Conservation (phyloP, 2,113 vertebrate genomes). For the Strix uralensis region DNA sequence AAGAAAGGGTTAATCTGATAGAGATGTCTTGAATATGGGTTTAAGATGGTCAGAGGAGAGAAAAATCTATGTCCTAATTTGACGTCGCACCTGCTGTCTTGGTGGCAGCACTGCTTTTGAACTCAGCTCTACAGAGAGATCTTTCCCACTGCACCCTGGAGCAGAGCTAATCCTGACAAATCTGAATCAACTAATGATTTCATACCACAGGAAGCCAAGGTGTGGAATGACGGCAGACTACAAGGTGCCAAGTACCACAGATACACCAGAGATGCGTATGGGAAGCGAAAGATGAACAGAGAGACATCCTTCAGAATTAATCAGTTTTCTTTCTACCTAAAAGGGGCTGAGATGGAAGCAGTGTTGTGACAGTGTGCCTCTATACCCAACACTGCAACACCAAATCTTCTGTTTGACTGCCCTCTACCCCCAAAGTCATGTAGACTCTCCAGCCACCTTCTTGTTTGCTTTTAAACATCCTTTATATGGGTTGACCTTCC, state of each 20-base stretch:
- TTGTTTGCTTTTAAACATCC: neutral
- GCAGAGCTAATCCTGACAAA: neutral
- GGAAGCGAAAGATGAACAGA: neutral
- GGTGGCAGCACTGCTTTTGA: neutral
- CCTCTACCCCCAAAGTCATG: neutral
- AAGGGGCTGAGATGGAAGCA: neutral
- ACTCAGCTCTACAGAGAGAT: accelerated
- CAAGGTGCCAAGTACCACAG: neutral
- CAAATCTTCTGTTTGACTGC: neutral
- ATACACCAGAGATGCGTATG: neutral
- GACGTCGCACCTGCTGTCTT: neutral
- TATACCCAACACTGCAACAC: neutral
- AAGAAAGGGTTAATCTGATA: neutral
- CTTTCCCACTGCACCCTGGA: neutral
- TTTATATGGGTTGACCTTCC: neutral
- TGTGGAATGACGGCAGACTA: neutral
- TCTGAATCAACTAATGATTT: neutral
- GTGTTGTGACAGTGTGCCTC: neutral
- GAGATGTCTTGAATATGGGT: neutral
- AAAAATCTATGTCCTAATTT: neutral
- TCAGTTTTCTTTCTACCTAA: neutral
- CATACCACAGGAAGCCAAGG: neutral
- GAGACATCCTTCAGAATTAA: neutral
- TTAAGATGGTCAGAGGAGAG: neutral
- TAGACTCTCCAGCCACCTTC: neutral